Evolutionary conservation across 2,797 vertebrate genomes (phyloP), one percentile per base, ranked within the genome.

Genomic region (Columba guinea): DNA sequence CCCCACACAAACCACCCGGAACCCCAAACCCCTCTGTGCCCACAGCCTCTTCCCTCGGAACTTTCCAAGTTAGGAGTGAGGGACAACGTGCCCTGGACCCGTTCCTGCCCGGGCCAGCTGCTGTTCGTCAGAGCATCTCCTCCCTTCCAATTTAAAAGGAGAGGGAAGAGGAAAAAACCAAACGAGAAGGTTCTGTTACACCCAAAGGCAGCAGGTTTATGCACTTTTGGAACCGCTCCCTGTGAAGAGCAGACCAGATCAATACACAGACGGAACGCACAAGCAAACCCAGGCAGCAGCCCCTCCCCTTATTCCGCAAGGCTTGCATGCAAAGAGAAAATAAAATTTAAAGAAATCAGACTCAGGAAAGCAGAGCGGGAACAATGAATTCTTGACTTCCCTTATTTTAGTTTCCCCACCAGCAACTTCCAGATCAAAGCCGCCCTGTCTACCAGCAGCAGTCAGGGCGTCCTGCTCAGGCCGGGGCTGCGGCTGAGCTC

Each of bases 391-490:
- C 62, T 90, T 74, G 52, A 89, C 94, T 78, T 89, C 59, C 68
- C 44, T 22, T 84, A 55, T 60, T 94, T 90, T 89, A 58, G 80
- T 95, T 95, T 92, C 69, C 79, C 63, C 67, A 86, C 46, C 81
- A 94, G 78, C 46, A 58, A 74, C 68, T 87, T 84, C 41, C 63
- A 82, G 55, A 93, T 84, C 60, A 94, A 95, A 87, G 10, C 39
- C 39, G 23, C 37, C 84, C 59, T 3, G 39, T 62, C 82, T 46
- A 59, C 60, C 49, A 51, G 63, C 35, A 15, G 39, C 49, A 70
- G 48, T 3, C 5, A 73, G 56, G 13, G 26, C 1, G 0, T 59
- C 70, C 44, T 37, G 21, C 49, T 53, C 64, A 24, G 64, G 52
- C 26, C 22, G 62, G 56, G 55, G 32, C 81, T n/a, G 48, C 48